Percentiles rank a stretch among this genome's conserved stretches.
phyloP scores from a whole-genome alignment of 2,888 invertebrate genomes.

The Volucella inflata region DNA sequence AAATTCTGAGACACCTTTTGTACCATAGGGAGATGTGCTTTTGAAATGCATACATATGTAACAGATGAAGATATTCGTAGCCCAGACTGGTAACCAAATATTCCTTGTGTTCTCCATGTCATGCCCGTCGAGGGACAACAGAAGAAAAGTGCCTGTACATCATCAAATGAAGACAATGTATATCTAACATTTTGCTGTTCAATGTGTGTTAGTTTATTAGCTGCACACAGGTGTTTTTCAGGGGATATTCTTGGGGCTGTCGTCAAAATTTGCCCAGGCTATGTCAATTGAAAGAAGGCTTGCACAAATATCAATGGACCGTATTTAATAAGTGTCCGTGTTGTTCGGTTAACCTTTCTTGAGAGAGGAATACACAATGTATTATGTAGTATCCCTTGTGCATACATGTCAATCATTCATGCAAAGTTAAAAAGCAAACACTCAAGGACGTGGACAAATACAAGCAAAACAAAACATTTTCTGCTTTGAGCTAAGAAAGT shows the following conservation, averaged over 20 bases:
- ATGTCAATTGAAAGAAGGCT: not conserved
- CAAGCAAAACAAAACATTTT: not conserved
- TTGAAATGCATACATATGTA: not conserved
- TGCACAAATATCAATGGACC: not conserved
- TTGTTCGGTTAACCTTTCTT: not conserved
- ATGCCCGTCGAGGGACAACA: not conserved
- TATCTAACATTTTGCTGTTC: not conserved
- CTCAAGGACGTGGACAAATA: not conserved
- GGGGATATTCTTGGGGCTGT: not conserved
- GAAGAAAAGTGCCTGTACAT: not conserved
- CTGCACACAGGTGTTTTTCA: conserved; percentile 11
- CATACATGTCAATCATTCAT: not conserved
- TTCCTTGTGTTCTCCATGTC: not conserved
- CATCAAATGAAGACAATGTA: not conserved
- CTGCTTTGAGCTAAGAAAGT: not conserved
- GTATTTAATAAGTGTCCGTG: not conserved
- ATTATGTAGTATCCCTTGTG: not conserved
- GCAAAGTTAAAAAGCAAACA: not conserved
- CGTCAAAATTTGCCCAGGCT: not conserved
- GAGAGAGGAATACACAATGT: not conserved
- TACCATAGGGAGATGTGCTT: not conserved
- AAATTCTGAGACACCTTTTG: not conserved
- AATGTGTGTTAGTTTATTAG: conserved; percentile 2
- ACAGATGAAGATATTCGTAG: no score
- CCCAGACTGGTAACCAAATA: no score